Conservation (phyloP, 1,140 invertebrate species). For the Bradynema listronoti region DNA sequence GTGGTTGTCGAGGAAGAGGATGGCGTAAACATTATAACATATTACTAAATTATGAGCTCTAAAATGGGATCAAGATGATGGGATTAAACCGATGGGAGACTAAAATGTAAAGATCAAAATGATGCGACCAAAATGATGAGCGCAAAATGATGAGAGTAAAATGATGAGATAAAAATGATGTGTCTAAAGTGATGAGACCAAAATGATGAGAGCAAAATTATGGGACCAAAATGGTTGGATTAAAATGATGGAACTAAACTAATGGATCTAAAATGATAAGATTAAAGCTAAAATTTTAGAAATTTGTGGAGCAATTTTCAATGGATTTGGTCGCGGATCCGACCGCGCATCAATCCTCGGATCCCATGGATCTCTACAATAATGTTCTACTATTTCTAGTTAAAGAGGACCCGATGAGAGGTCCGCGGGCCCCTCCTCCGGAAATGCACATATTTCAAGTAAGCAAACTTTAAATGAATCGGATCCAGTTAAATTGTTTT, state of each 20-base stretch:
- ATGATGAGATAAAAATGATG: too few relatives aligned
- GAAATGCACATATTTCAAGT: conserved; percentile 98
- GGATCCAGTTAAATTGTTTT: neutral
- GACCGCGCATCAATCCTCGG: conserved; percentile 88
- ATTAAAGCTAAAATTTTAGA: conserved; percentile 63
- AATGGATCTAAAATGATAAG: neutral
- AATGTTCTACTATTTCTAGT: conserved; percentile 96
- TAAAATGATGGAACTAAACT: neutral
- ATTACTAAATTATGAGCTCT: too few relatives aligned
- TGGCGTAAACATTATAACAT: too few relatives aligned
- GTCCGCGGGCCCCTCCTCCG: conserved; percentile 62
- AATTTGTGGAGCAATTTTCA: conserved; percentile 79
- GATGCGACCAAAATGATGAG: too few relatives aligned
- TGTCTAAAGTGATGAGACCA: too few relatives aligned
- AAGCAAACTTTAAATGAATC: conserved; percentile 8
- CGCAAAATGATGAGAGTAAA: too few relatives aligned
- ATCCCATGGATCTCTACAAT: conserved; percentile 93
- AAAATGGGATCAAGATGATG: conserved; percentile 10
- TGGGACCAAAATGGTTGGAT: too few relatives aligned
- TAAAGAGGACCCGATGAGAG: conserved; percentile 61
- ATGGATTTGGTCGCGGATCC: conserved; percentile 83
- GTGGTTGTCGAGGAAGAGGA: conserved; percentile 92
- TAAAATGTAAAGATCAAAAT: too few relatives aligned
- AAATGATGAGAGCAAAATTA: too few relatives aligned
- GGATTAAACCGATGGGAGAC: too few relatives aligned